Evolutionary conservation across 2,113 vertebrate species (phyloP).

Genomic region (Rhineura floridana): DNA sequence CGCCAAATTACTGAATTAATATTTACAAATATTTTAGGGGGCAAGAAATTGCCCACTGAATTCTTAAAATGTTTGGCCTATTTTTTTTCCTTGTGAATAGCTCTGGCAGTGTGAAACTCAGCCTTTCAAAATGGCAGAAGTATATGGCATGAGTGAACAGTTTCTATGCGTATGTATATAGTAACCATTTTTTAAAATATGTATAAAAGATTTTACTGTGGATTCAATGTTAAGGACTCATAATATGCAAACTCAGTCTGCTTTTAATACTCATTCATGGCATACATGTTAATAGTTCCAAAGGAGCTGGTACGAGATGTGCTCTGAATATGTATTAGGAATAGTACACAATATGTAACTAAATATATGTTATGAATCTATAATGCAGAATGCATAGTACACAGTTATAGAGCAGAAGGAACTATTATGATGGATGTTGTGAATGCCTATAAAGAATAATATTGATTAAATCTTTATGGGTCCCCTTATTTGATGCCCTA

Average conservation of each 20-base stretch:
- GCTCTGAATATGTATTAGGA: slow-evolving; percentile 67
- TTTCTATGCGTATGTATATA: slow-evolving; percentile 44
- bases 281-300: slow-evolving; percentile 65
- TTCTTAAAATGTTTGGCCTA: not conserved
- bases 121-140: slow-evolving; percentile 25
- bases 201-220: slow-evolving; percentile 57
- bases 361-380: slow-evolving; percentile 44
- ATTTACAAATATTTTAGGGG: slow-evolving; percentile 8
- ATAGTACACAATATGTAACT: slow-evolving; percentile 55
- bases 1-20: not conserved
- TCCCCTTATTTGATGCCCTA: not conserved
- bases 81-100: slow-evolving; percentile 7
- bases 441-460: slow-evolving; percentile 38
- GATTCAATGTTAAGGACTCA: slow-evolving; percentile 58
- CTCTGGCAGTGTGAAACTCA: slow-evolving; percentile 28
- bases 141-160: slow-evolving; percentile 54
- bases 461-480: slow-evolving; percentile 27
- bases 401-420: slow-evolving; percentile 38
- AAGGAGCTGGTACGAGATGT: slow-evolving; percentile 63
- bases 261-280: slow-evolving; percentile 67
- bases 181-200: slow-evolving; percentile 25
- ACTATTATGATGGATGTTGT: slow-evolving; percentile 11
- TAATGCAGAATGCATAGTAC: slow-evolving; percentile 43
- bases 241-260: slow-evolving; percentile 69
- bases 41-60: not conserved